These are phyloP conservation scores for Pristionchus exspectatus DNA, from an alignment of 2,888 invertebrate species.

Conservation along the genomic window DNA sequence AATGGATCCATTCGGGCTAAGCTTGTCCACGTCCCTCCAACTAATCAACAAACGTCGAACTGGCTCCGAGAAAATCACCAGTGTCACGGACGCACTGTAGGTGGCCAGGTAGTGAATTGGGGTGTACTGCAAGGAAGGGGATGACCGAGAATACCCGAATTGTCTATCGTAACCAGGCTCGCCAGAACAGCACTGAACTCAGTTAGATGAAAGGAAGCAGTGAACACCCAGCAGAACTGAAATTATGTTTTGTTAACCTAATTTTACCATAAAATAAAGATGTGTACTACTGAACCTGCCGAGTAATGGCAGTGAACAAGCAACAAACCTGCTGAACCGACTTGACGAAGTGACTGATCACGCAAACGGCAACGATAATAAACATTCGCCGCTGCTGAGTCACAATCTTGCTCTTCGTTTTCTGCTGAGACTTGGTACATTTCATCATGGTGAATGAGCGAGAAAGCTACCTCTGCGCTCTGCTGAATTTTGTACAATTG, in stretches of 20 bases:
- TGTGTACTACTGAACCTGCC: no score
- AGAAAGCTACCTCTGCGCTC: background rate
- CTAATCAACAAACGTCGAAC: background rate
- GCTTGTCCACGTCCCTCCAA: background rate
- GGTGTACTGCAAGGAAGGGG: background rate
- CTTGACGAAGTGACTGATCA: background rate
- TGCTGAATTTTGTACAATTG: background rate
- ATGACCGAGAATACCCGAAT: no score
- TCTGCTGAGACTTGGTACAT: background rate
- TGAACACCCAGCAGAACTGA: constrained; percentile 17
- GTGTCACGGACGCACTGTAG: background rate
- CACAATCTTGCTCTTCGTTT: background rate
- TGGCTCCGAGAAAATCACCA: background rate
- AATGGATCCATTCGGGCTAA: background rate
- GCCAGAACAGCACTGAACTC: background rate
- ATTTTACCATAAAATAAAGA: no score
- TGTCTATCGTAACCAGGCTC: background rate
- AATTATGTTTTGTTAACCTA: background rate
- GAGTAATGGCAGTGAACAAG: no score
- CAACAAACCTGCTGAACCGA: background rate
- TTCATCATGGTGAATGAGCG: background rate
- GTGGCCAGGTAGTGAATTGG: background rate
- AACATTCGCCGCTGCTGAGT: background rate
- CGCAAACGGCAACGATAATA: background rate
- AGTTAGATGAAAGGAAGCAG: background rate